Conservation (phyloP, 92 coral and sea anemone species). For the Zoanthus sansibaricus region DNA sequence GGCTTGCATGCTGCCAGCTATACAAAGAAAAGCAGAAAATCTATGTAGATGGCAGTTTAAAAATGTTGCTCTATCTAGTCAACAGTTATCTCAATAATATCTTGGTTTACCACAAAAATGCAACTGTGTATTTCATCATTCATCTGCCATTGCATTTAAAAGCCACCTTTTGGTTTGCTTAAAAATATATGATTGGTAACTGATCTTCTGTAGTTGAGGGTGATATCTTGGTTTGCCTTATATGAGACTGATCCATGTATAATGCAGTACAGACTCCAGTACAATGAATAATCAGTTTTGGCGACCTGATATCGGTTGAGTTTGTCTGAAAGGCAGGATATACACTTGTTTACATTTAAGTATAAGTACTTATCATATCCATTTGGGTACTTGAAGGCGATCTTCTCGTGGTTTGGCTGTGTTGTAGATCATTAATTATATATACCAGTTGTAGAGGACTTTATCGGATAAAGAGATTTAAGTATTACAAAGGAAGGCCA, state of each 20-base stretch:
- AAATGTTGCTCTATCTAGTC: slow-evolving; percentile 11
- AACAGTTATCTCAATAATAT: not conserved
- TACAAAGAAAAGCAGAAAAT: slow-evolving; percentile 10
- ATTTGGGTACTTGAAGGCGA: too few species aligned
- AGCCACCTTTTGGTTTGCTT: not conserved
- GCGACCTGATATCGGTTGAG: too few species aligned
- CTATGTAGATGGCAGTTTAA: slow-evolving; percentile 3
- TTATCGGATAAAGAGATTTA: not conserved
- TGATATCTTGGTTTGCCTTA: slow-evolving; percentile 1
- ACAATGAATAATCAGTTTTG: too few species aligned
- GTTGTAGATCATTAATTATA: not conserved
- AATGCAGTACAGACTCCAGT: too few species aligned
- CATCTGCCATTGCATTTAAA: not conserved
- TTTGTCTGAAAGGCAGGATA: too few species aligned
- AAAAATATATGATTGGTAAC: not conserved
- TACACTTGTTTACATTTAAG: too few species aligned
- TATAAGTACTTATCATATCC: too few species aligned
- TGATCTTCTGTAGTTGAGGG: not conserved
- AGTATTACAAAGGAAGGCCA: not conserved
- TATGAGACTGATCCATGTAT: not conserved
- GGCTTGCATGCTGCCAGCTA: slow-evolving; percentile 21
- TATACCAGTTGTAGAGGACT: not conserved
- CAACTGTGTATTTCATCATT: not conserved
- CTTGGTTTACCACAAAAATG: slow-evolving; percentile 17
- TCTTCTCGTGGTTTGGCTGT: not conserved